Evolutionary conservation across 2,113 vertebrate species (phyloP).

Genomic region (Saccopteryx leptura): DNA sequence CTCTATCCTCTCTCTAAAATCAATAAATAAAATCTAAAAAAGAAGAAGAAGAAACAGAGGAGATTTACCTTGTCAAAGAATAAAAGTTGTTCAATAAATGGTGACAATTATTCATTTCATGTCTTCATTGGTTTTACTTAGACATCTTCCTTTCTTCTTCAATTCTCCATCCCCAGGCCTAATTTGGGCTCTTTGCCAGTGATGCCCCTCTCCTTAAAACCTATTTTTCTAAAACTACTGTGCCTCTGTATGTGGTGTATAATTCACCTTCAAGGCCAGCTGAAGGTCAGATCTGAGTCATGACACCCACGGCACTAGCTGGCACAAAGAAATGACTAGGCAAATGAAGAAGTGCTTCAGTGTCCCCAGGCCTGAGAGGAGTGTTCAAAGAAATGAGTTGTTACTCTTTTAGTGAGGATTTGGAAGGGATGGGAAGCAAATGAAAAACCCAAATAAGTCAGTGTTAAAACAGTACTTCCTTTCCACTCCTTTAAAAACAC

Average conservation of each 20-base stretch:
- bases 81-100: background rate
- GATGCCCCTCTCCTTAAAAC: background rate
- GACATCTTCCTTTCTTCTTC: background rate
- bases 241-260: background rate
- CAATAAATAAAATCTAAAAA: too few species aligned
- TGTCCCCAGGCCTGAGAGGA: background rate
- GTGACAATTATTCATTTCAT: background rate
- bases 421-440: conserved; percentile 6
- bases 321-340: background rate
- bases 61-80: background rate
- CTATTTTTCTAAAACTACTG: background rate
- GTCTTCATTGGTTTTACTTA: background rate
- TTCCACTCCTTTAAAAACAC: background rate
- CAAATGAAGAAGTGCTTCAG: conserved; percentile 16
- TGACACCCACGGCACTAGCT: background rate
- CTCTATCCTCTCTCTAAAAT: too few species aligned
- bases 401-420: background rate
- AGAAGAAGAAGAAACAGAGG: too few species aligned
- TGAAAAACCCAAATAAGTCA: conserved; percentile 11
- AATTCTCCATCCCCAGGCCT: background rate
- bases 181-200: background rate
- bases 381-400: background rate
- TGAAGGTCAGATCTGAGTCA: conserved; percentile 5
- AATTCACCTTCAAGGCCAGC: background rate
- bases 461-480: background rate